Conservation (phyloP, 2,113 vertebrate species). For the Odobenus rosmarus region DNA sequence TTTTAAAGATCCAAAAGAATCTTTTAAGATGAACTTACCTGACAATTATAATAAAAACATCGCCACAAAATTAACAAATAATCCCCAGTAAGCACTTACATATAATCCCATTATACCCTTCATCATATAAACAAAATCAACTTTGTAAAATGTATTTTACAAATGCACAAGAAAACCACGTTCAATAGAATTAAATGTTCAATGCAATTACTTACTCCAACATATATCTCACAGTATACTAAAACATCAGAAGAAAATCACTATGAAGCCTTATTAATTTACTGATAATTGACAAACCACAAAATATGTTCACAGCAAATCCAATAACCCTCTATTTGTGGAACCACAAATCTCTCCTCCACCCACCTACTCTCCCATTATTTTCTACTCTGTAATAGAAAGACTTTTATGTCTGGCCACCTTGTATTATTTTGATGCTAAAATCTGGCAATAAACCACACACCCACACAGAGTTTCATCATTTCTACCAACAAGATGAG, state of each 20-base stretch:
- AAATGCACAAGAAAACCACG: slow-evolving; percentile 2
- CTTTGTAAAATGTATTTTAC: slow-evolving; percentile 5
- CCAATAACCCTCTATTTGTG: neutral
- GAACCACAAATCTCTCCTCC: neutral
- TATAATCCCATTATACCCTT: neutral
- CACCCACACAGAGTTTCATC: neutral
- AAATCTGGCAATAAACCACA: slow-evolving; percentile 9
- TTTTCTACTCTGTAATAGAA: neutral
- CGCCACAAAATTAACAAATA: slow-evolving; percentile 13
- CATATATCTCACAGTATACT: neutral
- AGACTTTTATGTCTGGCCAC: neutral
- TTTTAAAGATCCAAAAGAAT: slow-evolving; percentile 16
- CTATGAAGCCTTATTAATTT: slow-evolving; percentile 36
- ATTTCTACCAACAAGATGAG: neutral
- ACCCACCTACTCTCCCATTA: neutral
- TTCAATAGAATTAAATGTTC: slow-evolving; percentile 26
- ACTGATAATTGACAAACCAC: neutral
- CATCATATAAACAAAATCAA: neutral
- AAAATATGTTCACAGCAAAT: neutral
- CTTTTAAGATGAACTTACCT: slow-evolving; percentile 7
- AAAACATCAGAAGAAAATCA: slow-evolving; percentile 25
- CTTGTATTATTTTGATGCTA: neutral
- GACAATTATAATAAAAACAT: neutral
- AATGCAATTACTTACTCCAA: neutral
- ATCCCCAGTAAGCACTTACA: neutral